phyloP scores from a whole-genome alignment of 2,888 invertebrate genomes.

The Hoplodrina blanda region DNA sequence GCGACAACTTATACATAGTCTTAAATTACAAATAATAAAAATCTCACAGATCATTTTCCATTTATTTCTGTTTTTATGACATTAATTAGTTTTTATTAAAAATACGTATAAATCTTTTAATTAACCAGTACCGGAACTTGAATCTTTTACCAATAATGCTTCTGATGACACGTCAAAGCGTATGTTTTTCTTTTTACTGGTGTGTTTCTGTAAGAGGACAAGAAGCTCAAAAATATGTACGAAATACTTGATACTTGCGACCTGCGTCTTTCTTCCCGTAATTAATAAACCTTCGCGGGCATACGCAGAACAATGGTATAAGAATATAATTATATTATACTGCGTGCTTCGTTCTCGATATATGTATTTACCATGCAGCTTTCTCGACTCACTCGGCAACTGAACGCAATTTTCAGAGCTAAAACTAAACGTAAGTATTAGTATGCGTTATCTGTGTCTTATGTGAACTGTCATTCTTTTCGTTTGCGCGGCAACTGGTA shows the following conservation, averaged over 20 bases:
- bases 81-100: constrained; percentile 56
- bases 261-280: too few species aligned
- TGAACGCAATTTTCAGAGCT: too few species aligned
- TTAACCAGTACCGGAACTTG: constrained; percentile 76
- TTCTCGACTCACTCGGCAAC: too few species aligned
- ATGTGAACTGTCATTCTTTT: too few species aligned
- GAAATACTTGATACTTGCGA: not conserved
- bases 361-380: too few species aligned
- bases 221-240: not conserved
- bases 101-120: constrained; percentile 57
- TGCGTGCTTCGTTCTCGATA: too few species aligned
- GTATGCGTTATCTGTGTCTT: too few species aligned
- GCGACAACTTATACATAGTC: constrained; percentile 32
- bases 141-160: constrained; percentile 79
- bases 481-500: too few species aligned
- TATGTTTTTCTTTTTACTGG: constrained; percentile 84
- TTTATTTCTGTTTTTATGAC: constrained; percentile 67
- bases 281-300: too few species aligned
- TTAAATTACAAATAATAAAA: constrained; percentile 60
- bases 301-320: too few species aligned
- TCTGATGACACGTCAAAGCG: constrained; percentile 87
- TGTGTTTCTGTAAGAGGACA: constrained; percentile 79
- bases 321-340: too few species aligned
- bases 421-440: too few species aligned
- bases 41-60: constrained; percentile 54